Evolutionary conservation across 2,113 vertebrate species (phyloP), one percentile per base, ranked within the genome.

Genomic region (Petromus typicus): DNA sequence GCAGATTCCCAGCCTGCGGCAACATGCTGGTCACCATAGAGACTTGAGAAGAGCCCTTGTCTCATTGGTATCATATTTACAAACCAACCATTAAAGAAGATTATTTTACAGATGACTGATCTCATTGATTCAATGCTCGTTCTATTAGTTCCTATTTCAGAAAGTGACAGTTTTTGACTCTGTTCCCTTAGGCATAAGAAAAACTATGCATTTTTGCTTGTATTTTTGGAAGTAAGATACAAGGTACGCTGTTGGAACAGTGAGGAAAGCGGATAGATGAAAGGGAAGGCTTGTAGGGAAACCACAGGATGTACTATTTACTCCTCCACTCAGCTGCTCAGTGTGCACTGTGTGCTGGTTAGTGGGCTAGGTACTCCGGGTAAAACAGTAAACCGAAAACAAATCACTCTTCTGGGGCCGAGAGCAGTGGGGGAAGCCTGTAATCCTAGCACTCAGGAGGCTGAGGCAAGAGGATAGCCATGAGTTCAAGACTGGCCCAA

Each of bases 71-170:
- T 89, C 89, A 93, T 89, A 90, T 95, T 96, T 90, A 95, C 78
- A 96, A 96, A 94, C 82, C 81, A 96, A 67, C n/a, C 25, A 63
- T 94, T 89, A 95, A 96, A 94, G 78, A 94, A 61, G 89, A 94
- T 96, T 97, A 91, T 79, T 97, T 95, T 97, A 73, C 73, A 96
- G 89, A 95, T 94, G 96, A 66, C 86, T 96, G 88, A 90, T 78
- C 89, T 92, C 59, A 81, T 96, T 82, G 85, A 92, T 85, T 96
- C 86, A 90, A 30, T 96, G 93, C 86, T 94, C 82, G 96, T 94
- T 96, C 73, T 90, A 92, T 97, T 97, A 97, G 93, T 94, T 93
- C 83, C 87, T 86, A 75, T 96, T 97, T 96, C 92, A 83, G 83
- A 96, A 78, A 13, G 91, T 91, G 90, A 94, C 89, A 94, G 97